phyloP scores from a whole-genome alignment of 2,797 vertebrate genomes.

The Aselliscus stoliczkanus region DNA sequence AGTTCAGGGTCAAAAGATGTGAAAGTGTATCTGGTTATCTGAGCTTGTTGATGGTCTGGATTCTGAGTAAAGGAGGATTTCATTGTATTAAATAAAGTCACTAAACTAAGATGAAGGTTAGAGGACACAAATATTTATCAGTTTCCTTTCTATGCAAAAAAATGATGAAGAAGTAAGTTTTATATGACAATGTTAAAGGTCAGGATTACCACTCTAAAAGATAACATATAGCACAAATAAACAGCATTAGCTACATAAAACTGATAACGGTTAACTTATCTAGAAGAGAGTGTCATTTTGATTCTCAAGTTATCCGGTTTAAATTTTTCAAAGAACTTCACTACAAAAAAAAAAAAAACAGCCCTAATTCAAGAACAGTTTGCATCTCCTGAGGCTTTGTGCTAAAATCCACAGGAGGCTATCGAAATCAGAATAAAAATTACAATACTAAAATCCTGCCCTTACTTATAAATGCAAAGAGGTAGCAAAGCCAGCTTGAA shows the following conservation, averaged over 20 bases:
- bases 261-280: not conserved
- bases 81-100: not conserved
- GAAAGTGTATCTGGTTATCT: constrained; percentile 19
- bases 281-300: constrained; percentile 38
- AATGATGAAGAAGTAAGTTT: not conserved
- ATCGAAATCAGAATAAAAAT: constrained; percentile 54
- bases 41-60: not conserved
- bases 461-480: not conserved
- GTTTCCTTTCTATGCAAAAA: not conserved
- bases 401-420: not conserved
- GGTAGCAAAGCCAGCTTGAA: not conserved
- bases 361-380: constrained; percentile 44
- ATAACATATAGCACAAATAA: not conserved
- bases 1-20: not conserved
- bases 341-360: not conserved
- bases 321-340: constrained; percentile 16
- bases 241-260: not conserved
- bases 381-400: constrained; percentile 14
- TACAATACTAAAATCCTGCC: not conserved
- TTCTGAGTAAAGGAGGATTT: not conserved
- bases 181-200: not conserved
- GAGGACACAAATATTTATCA: not conserved
- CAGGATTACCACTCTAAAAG: not conserved
- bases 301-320: not conserved
- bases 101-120: not conserved